phyloP scores from a whole-genome alignment of 2,888 invertebrate genomes.

The Archips xylosteana region DNA sequence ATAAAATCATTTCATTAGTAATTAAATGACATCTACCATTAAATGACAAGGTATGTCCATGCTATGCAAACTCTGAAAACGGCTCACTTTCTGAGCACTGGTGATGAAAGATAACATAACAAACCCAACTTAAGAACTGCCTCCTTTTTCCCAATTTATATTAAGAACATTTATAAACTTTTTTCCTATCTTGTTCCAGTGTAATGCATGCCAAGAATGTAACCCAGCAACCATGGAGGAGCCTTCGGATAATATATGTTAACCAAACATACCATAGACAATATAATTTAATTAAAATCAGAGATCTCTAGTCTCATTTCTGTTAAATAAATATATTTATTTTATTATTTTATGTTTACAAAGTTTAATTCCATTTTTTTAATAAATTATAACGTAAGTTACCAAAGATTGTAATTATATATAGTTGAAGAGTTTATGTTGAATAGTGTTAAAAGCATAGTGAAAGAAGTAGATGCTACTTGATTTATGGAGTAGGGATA shows the following conservation, averaged over 20 bases:
- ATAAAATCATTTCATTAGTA: too few relatives aligned
- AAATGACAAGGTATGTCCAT: too few relatives aligned
- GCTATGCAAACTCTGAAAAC: too few relatives aligned
- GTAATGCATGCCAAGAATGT: slow-evolving; percentile 42
- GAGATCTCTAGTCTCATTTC: slow-evolving; percentile 57
- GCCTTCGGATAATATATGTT: slow-evolving; percentile 51
- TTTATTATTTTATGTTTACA: slow-evolving; percentile 50
- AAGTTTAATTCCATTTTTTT: slow-evolving; percentile 41
- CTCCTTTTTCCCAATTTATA: too few relatives aligned
- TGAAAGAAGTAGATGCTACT: background rate
- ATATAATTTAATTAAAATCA: slow-evolving; percentile 44
- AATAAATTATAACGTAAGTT: slow-evolving; percentile 36
- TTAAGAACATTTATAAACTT: too few relatives aligned
- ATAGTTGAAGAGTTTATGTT: slow-evolving; percentile 9
- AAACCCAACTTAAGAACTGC: too few relatives aligned
- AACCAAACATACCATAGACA: slow-evolving; percentile 51
- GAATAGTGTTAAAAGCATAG: slow-evolving; percentile 25
- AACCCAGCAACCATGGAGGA: slow-evolving; percentile 68
- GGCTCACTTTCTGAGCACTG: too few relatives aligned
- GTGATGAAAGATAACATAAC: too few relatives aligned
- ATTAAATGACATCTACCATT: too few relatives aligned
- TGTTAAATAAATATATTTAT: slow-evolving; percentile 49
- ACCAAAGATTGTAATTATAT: slow-evolving; percentile 39
- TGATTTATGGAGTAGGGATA: slow-evolving; percentile 5
- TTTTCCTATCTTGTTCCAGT: slow-evolving; percentile 54